These are phyloP conservation scores for Enteromius treurensis DNA, from an alignment of 2,797 vertebrate genomes.

Conservation along the genomic window DNA sequence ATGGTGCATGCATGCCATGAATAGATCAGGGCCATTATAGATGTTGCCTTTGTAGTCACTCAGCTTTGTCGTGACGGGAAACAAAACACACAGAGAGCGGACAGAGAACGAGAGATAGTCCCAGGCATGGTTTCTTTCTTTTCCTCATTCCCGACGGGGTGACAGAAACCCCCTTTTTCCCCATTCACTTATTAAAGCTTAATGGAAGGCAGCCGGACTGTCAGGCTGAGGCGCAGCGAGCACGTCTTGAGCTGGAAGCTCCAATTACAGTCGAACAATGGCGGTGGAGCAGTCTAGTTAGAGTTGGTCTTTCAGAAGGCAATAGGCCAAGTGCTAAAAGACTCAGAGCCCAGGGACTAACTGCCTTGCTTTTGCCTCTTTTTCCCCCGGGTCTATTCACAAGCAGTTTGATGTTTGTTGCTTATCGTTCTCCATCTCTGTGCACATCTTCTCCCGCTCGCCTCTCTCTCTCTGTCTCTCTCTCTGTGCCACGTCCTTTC, in stretches of 20 bases:
- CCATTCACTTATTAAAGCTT: slow-evolving; percentile 73
- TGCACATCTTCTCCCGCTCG: slow-evolving; percentile 27
- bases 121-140: slow-evolving; percentile 48
- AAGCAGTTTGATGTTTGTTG: slow-evolving; percentile 41
- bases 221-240: slow-evolving; percentile 66
- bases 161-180: slow-evolving; percentile 42
- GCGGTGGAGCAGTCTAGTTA: slow-evolving; percentile 32
- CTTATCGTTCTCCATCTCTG: slow-evolving; percentile 37
- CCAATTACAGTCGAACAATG: slow-evolving; percentile 75
- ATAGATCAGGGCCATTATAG: slow-evolving; percentile 59
- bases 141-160: slow-evolving; percentile 33
- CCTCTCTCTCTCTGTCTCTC: slow-evolving; percentile 11
- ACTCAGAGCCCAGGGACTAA: slow-evolving; percentile 45
- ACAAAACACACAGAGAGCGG: slow-evolving; percentile 55
- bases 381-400: slow-evolving; percentile 45
- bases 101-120: slow-evolving; percentile 10
- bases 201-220: slow-evolving; percentile 74
- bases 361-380: slow-evolving; percentile 38
- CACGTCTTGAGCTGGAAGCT: slow-evolving; percentile 69
- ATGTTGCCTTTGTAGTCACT: slow-evolving; percentile 51
- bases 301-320: slow-evolving; percentile 36
- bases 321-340: slow-evolving; percentile 42
- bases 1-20: slow-evolving; percentile 52
- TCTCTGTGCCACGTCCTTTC: slow-evolving; percentile 48
- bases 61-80: slow-evolving; percentile 48